Conservation (phyloP, 2,888 invertebrate genomes). For the Parochlus steinenii region DNA sequence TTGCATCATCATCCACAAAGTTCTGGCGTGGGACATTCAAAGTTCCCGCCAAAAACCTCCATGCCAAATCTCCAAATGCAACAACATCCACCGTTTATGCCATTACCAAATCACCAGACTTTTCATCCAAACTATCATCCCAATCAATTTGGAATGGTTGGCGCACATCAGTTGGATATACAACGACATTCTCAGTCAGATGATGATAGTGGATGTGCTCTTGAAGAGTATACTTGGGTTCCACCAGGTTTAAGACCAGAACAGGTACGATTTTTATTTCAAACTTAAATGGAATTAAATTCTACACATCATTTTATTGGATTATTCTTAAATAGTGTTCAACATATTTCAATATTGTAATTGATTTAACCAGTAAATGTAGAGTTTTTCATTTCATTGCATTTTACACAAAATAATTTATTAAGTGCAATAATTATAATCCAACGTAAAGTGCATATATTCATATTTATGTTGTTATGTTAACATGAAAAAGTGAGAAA, state of each 20-base stretch:
- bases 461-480: too few species aligned
- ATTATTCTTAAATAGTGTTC: too few species aligned
- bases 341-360: too few species aligned
- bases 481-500: too few species aligned
- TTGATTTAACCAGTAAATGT: too few species aligned
- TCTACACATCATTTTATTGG: too few species aligned
- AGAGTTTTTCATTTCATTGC: too few species aligned
- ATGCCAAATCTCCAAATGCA: conserved; percentile 4
- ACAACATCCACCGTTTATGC: conserved; percentile 28
- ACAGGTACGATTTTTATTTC: conserved; percentile 48
- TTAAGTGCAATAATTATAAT: too few species aligned
- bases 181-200: conserved; percentile 85
- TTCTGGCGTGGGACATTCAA: neutral
- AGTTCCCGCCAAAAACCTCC: neutral
- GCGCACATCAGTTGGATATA: conserved; percentile 37
- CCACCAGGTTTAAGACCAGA: conserved; percentile 91
- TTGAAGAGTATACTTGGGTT: conserved; percentile 98
- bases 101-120: conserved; percentile 33
- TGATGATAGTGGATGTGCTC: conserved; percentile 92
- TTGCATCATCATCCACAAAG: conserved; percentile 6
- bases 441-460: too few species aligned
- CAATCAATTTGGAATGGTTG: conserved; percentile 5
- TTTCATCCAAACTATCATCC: conserved; percentile 17
- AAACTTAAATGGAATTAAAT: neutral
- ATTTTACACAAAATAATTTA: too few species aligned